phyloP scores from a whole-genome alignment of 2,797 vertebrate species.

The Epinephelus malabaricus region DNA sequence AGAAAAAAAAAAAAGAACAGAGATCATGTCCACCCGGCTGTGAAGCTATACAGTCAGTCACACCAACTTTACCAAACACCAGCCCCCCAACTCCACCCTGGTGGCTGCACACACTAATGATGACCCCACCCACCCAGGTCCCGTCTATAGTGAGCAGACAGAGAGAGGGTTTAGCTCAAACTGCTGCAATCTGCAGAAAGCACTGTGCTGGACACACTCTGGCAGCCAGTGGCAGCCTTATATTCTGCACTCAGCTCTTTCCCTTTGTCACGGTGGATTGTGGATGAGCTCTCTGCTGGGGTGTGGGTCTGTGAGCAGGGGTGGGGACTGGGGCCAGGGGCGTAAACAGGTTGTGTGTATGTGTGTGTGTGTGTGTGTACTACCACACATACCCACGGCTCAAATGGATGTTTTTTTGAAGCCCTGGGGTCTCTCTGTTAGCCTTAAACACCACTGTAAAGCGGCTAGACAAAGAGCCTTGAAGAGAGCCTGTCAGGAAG shows the following conservation, averaged over 20 bases:
- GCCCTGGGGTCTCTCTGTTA: constrained; percentile 16
- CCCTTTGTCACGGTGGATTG: constrained; percentile 84
- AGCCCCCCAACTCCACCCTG: constrained; percentile 49
- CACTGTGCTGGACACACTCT: constrained; percentile 77
- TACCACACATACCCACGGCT: constrained; percentile 30
- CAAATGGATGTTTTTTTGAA: constrained; percentile 38
- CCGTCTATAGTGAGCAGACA: constrained; percentile 81
- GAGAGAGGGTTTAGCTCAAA: constrained; percentile 84
- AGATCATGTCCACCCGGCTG: constrained; percentile 43
- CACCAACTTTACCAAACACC: constrained; percentile 51
- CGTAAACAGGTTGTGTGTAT: constrained; percentile 74
- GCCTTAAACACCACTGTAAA: constrained; percentile 15
- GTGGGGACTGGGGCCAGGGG: constrained; percentile 53
- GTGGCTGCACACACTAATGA: constrained; percentile 51
- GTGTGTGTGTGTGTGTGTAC: constrained; percentile 25
- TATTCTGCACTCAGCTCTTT: constrained; percentile 87
- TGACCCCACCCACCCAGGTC: constrained; percentile 70
- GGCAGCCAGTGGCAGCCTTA: constrained; percentile 76
- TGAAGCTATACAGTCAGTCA: constrained; percentile 58
- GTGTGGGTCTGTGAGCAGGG: constrained; percentile 61
- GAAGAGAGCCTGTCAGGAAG: too few relatives aligned
- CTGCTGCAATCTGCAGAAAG: constrained; percentile 87
- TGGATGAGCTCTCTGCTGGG: constrained; percentile 78
- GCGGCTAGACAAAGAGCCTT: constrained; percentile 3
- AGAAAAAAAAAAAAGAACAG: constrained; percentile 25